These are phyloP conservation scores for Emydoidea blandingii DNA, from an alignment of 2,797 vertebrate genomes.

Conservation along the genomic window DNA sequence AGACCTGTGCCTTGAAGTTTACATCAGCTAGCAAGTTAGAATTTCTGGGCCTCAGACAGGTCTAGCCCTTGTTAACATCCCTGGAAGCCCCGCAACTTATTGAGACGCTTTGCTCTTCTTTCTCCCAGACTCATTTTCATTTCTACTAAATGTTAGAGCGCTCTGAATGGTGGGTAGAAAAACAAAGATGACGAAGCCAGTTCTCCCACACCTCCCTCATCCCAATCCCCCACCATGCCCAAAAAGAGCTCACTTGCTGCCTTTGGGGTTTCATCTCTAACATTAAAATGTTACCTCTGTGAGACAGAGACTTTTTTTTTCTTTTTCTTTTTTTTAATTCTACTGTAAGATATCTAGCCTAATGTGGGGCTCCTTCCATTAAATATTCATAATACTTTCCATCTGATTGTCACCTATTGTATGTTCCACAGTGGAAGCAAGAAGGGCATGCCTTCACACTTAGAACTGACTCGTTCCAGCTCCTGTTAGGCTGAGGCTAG, in stretches of 20 bases:
- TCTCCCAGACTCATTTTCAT: not conserved
- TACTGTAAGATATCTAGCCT: not conserved
- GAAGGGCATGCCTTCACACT: not conserved
- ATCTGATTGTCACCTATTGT: not conserved
- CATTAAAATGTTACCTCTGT: not conserved
- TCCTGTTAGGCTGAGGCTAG: not conserved
- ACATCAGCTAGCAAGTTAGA: not conserved
- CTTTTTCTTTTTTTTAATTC: not conserved
- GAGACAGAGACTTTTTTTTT: not conserved
- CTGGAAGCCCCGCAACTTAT: not conserved
- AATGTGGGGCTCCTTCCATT: not conserved
- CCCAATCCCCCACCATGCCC: not conserved
- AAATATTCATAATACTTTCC: not conserved
- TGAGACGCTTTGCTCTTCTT: not conserved
- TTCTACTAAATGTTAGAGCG: not conserved
- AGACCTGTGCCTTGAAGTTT: accelerated
- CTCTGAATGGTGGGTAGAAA: not conserved
- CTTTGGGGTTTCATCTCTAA: not conserved
- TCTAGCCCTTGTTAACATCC: not conserved
- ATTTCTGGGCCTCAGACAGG: not conserved
- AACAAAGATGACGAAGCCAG: not conserved
- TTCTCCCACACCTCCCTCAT: not conserved
- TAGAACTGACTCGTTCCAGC: not conserved
- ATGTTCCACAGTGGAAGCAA: not conserved
- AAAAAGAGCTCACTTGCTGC: not conserved